These are phyloP conservation scores for Trachelus iudaicus DNA, from an alignment of 2,888 invertebrate genomes.

Conservation along the genomic window DNA sequence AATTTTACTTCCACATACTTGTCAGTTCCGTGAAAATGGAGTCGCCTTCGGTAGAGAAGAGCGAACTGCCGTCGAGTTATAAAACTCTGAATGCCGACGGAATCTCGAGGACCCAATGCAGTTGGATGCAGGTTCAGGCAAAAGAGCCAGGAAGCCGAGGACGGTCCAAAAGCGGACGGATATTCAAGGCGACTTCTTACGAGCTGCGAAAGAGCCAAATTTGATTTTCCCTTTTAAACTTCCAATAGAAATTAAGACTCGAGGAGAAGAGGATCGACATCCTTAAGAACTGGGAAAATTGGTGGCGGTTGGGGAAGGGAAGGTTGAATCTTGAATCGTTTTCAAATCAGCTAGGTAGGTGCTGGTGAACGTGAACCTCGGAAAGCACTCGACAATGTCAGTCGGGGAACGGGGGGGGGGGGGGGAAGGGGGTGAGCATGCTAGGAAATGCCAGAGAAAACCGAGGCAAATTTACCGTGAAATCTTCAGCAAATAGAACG, in stretches of 20 bases:
- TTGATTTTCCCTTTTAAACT: background rate
- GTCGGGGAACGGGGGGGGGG: background rate
- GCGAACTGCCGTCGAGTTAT: background rate
- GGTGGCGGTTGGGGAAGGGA: background rate
- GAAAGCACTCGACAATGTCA: background rate
- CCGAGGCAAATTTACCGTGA: conserved; percentile 49
- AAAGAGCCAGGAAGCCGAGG: background rate
- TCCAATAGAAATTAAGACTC: background rate
- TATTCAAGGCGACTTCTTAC: background rate
- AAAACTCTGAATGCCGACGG: background rate
- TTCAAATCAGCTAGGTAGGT: background rate
- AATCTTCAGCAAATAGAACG: conserved; percentile 55
- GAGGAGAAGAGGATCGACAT: background rate
- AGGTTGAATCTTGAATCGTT: background rate
- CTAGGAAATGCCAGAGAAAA: background rate
- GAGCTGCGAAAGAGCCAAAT: background rate
- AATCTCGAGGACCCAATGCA: background rate
- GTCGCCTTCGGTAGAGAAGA: background rate
- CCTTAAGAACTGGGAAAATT: background rate
- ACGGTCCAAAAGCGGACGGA: background rate
- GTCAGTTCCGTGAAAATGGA: background rate
- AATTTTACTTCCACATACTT: background rate
- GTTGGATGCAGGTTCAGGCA: background rate
- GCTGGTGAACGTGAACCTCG: background rate
- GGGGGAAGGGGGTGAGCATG: background rate